Evolutionary conservation across 1,140 invertebrate genomes (phyloP).

Genomic region (Drosophila rhopaloa): DNA sequence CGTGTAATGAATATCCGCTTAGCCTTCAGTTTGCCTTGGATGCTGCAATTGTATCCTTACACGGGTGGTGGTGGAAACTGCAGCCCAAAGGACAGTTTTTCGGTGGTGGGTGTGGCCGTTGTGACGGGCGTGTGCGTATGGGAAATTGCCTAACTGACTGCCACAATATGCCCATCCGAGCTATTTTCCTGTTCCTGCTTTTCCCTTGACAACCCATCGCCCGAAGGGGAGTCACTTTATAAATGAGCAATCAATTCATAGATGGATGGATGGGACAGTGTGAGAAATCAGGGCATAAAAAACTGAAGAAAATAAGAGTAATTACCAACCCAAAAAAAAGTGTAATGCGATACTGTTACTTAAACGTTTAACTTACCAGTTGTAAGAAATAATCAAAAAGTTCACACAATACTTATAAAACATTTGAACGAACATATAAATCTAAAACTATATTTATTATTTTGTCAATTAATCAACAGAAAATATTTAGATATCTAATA

Average conservation of each 20-base stretch:
- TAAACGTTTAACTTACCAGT: too few relatives aligned
- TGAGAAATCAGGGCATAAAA: conserved; percentile 50
- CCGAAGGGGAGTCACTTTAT: conserved; percentile 18
- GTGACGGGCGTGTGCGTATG: conserved; percentile 69
- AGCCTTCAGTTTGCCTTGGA: conserved; percentile 46
- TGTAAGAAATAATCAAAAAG: too few relatives aligned
- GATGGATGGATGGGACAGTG: conserved; percentile 38
- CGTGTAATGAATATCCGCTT: conserved; percentile 84
- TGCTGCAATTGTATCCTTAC: conserved; percentile 25
- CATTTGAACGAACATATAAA: too few relatives aligned
- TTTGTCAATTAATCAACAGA: too few relatives aligned
- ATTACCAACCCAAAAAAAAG: conserved; percentile 2
- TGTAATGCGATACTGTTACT: too few relatives aligned
- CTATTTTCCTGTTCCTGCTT: conserved; percentile 3
- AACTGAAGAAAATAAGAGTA: conserved; percentile 20
- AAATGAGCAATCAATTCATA: conserved; percentile 66
- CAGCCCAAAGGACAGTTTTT: conserved; percentile 11
- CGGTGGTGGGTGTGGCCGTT: conserved; percentile 55
- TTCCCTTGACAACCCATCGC: conserved; percentile 26
- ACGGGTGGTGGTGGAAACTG: conserved; percentile 44
- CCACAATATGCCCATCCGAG: conserved; percentile 68
- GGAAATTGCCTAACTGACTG: conserved; percentile 75
- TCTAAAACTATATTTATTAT: too few relatives aligned
- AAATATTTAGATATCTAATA: too few relatives aligned
- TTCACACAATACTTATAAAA: too few relatives aligned